These are phyloP conservation scores for Microvelia longipes DNA, from an alignment of 1,140 invertebrate genomes.

Conservation along the genomic window DNA sequence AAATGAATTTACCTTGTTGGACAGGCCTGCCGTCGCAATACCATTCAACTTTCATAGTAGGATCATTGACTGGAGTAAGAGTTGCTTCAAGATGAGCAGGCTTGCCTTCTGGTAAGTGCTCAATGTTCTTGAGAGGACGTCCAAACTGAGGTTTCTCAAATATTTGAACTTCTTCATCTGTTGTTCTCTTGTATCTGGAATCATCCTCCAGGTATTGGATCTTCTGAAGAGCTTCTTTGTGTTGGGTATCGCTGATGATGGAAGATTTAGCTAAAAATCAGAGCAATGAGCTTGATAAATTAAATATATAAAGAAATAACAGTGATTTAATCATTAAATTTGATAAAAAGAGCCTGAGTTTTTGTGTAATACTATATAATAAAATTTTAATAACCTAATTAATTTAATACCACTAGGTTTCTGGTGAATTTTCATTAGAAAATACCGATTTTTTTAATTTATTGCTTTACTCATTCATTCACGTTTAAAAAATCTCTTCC, in stretches of 20 bases:
- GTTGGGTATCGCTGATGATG: conserved; percentile 85
- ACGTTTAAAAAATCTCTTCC: too few species aligned
- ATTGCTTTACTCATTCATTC: too few species aligned
- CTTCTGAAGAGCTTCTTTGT: conserved; percentile 81
- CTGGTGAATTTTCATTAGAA: too few species aligned
- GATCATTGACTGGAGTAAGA: conserved; percentile 84
- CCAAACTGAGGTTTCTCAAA: conserved; percentile 79
- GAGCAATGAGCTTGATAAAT: conserved; percentile 6
- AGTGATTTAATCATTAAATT: too few species aligned
- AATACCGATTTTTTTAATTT: too few species aligned
- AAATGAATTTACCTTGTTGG: conserved; percentile 44
- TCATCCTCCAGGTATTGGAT: conserved; percentile 83
- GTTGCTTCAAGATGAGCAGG: conserved; percentile 89
- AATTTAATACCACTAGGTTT: too few species aligned
- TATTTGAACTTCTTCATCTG: conserved; percentile 52
- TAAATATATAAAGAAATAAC: conserved; percentile 1
- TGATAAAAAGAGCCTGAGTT: too few species aligned
- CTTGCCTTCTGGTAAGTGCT: conserved; percentile 69
- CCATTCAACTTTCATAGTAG: conserved; percentile 91
- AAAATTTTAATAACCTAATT: too few species aligned
- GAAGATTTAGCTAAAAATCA: conserved; percentile 53
- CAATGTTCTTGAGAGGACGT: conserved; percentile 67
- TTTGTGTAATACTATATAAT: too few species aligned
- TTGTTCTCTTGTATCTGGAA: conserved; percentile 52
- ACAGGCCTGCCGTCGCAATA: conserved; percentile 81